Conservation (phyloP, 2,113 vertebrate genomes). For the Micromys minutus region DNA sequence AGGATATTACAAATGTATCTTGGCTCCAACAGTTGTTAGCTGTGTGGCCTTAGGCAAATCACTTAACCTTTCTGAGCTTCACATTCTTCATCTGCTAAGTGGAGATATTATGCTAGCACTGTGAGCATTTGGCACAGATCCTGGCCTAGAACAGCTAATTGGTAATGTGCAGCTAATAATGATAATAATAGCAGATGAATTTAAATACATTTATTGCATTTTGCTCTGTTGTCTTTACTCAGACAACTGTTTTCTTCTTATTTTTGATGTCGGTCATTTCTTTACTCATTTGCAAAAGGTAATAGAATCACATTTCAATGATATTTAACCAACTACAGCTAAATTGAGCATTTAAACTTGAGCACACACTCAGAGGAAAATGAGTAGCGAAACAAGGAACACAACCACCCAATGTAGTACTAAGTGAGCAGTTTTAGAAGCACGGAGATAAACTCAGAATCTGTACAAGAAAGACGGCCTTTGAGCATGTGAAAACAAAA, state of each 20-base stretch:
- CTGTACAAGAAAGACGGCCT: not conserved
- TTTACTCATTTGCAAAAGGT: not conserved
- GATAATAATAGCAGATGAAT: slow-evolving; percentile 6
- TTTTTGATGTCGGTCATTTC: slow-evolving; percentile 13
- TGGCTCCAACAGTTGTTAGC: slow-evolving; percentile 28
- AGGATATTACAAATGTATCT: slow-evolving; percentile 53
- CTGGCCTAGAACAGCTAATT: not conserved
- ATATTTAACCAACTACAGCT: not conserved
- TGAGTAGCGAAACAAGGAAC: not conserved
- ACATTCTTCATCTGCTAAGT: slow-evolving; percentile 34
- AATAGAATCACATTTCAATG: not conserved
- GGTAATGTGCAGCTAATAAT: slow-evolving; percentile 30
- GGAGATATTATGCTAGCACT: slow-evolving; percentile 18
- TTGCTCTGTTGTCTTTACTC: slow-evolving; percentile 36
- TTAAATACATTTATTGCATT: slow-evolving; percentile 40
- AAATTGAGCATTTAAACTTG: slow-evolving; percentile 46
- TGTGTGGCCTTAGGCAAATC: slow-evolving; percentile 52
- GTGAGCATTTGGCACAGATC: slow-evolving; percentile 52
- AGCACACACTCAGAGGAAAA: slow-evolving; percentile 24
- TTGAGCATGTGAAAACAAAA: not conserved
- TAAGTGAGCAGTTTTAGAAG: not conserved
- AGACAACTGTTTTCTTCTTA: slow-evolving; percentile 13
- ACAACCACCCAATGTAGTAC: not conserved
- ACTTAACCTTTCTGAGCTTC: slow-evolving; percentile 52
- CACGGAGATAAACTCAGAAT: not conserved